phyloP scores from a whole-genome alignment of 1,140 invertebrate species.

The Drosophila azteca region DNA sequence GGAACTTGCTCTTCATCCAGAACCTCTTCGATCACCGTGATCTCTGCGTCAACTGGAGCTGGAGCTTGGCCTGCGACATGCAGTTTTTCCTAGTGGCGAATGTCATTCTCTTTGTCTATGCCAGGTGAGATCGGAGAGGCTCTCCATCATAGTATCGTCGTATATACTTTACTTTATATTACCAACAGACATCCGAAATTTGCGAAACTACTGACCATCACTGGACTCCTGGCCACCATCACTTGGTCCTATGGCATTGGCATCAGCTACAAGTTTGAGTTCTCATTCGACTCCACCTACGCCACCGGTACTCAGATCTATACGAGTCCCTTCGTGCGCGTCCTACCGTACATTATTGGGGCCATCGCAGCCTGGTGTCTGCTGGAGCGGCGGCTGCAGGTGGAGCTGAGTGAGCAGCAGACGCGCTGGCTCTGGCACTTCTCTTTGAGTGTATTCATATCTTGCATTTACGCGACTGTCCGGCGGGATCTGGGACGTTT shows the following conservation, averaged over 20 bases:
- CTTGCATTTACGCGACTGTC: conserved; percentile 71
- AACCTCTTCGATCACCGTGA: conserved; percentile 85
- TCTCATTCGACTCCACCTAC: conserved; percentile 75
- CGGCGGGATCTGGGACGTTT: conserved; percentile 70
- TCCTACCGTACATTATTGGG: conserved; percentile 77
- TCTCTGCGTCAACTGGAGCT: conserved; percentile 91
- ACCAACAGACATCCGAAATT: conserved; percentile 51
- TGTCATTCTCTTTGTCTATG: conserved; percentile 85
- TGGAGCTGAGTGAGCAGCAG: conserved; percentile 54
- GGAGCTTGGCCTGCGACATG: conserved; percentile 93
- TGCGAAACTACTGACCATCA: conserved; percentile 43
- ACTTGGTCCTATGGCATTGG: conserved; percentile 66
- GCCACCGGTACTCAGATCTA: conserved; percentile 75
- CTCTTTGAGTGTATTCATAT: conserved; percentile 54
- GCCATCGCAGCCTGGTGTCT: conserved; percentile 70
- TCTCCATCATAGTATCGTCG: no score
- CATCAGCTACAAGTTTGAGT: conserved; percentile 61
- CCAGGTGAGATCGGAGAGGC: conserved; percentile 77
- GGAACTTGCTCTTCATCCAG: conserved; percentile 87
- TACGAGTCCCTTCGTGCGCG: conserved; percentile 75
- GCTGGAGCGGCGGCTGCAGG: conserved; percentile 41
- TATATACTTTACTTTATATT: no score
- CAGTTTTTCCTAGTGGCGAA: conserved; percentile 88
- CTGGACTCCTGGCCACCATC: conserved; percentile 52
- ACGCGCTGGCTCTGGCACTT: conserved; percentile 68